phyloP scores from a whole-genome alignment of 2,797 vertebrate genomes.

The Chromobotia macracanthus region DNA sequence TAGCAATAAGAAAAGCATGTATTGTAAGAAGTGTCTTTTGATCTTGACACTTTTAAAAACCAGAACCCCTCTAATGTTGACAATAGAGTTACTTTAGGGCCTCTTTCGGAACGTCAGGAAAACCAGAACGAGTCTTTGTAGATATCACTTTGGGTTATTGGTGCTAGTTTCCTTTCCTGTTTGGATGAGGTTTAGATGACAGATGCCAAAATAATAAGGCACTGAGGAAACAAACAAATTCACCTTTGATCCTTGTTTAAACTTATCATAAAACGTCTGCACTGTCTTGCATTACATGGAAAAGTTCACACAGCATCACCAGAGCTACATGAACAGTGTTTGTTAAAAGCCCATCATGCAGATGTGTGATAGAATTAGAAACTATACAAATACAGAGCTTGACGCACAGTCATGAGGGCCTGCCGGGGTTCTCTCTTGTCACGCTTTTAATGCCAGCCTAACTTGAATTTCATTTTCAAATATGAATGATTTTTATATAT shows the following conservation, averaged over 20 bases:
- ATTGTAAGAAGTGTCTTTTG: constrained; percentile 77
- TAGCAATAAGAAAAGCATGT: constrained; percentile 71
- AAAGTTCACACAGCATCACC: constrained; percentile 22
- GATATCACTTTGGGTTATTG: constrained; percentile 43
- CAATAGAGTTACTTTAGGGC: constrained; percentile 75
- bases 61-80: constrained; percentile 74
- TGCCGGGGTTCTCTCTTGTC: too few species aligned
- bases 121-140: constrained; percentile 71
- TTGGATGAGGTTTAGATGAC: constrained; percentile 47
- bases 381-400: background rate
- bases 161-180: constrained; percentile 49
- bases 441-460: too few species aligned
- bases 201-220: constrained; percentile 42
- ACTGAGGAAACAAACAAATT: constrained; percentile 41
- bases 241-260: constrained; percentile 36
- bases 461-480: too few species aligned
- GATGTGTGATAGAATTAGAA: background rate
- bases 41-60: constrained; percentile 81
- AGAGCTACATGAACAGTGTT: background rate
- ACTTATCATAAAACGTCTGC: constrained; percentile 9
- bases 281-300: constrained; percentile 20
- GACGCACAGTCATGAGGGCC: background rate
- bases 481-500: too few species aligned
- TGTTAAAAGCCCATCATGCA: background rate
- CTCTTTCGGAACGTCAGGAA: constrained; percentile 68